These are phyloP conservation scores for Steatocranus sp. DNA, from an alignment of 2,797 vertebrate species.

Conservation along the genomic window DNA sequence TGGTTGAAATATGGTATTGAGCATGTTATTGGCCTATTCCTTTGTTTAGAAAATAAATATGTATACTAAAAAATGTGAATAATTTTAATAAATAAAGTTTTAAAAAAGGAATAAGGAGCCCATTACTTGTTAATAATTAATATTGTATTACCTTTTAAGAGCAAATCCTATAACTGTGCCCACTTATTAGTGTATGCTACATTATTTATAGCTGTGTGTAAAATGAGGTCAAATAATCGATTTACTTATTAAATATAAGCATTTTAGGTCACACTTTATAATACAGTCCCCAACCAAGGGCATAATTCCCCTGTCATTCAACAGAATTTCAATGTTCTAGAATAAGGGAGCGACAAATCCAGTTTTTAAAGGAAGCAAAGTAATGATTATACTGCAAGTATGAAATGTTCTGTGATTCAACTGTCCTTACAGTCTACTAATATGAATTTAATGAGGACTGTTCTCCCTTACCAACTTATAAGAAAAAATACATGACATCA, in stretches of 20 bases:
- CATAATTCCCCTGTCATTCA: neutral
- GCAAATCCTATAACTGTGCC: neutral
- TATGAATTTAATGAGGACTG: neutral
- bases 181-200: neutral
- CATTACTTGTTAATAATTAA: neutral
- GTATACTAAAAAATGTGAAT: neutral
- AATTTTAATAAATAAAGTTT: neutral
- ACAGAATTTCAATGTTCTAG: neutral
- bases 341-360: neutral
- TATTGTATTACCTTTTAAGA: neutral
- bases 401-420: neutral
- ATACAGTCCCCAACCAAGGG: neutral
- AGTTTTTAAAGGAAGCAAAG: neutral
- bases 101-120: neutral
- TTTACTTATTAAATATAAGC: neutral
- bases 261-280: neutral
- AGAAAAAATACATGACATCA: neutral
- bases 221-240: neutral
- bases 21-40: neutral
- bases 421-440: neutral
- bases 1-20: neutral
- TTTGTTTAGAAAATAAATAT: accelerated
- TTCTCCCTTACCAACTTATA: neutral
- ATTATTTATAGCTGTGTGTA: neutral
- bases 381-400: neutral